Evolutionary conservation across 2,797 vertebrate genomes (phyloP), one percentile per base, ranked within the genome.

Genomic region (Lagocephalus sceleratus): DNA sequence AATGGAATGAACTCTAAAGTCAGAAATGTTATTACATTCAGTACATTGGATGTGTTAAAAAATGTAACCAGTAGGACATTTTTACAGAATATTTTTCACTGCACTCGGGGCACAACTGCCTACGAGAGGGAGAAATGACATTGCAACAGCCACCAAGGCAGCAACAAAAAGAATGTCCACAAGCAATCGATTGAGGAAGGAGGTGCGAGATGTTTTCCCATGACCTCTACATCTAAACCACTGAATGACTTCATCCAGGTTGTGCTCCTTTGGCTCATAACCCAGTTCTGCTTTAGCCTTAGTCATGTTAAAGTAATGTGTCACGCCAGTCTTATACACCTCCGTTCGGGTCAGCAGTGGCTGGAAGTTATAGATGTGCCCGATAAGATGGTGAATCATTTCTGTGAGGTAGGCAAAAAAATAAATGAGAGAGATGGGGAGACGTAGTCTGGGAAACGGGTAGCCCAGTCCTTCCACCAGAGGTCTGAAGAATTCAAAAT

Each of bases 281-380:
- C 92, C 82, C 5, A 99, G 89, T 73, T 98, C 94, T 0, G 39
- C 88, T 68, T 71, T 90, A 43, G 97, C 95, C 68, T 99, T 99
- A 6, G 84, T 87, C 70, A 94, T 81, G 68, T 92, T 98, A 48
- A 98, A 99, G 75, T 97, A 98, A 75, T 99, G 95, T 0, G 96
- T 98, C 68, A 99, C 87, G 0, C 94, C 95, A 0, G 94, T 98
- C 86, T 99, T 98, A 73, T 95, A 98, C 65, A 99, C 95, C 75
- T 99, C 97, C 0, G 95, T 90, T 41, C 95, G 89, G 0, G 95
- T 99, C 62, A 99, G 90, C 51, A 99, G 88, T 1, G 96, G 97
- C 79, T 98, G 96, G 75, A 99, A 98, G 73, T 98, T 92, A 67
- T 94, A 97, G 46, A 95, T 0, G 0, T 25, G 87, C 0, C 94